A percentile compares a stretch with the other conserved stretches of the same genome.
These are phyloP conservation scores for Cervus canadensis DNA, from an alignment of 2,113 vertebrate species.

Conservation along the genomic window DNA sequence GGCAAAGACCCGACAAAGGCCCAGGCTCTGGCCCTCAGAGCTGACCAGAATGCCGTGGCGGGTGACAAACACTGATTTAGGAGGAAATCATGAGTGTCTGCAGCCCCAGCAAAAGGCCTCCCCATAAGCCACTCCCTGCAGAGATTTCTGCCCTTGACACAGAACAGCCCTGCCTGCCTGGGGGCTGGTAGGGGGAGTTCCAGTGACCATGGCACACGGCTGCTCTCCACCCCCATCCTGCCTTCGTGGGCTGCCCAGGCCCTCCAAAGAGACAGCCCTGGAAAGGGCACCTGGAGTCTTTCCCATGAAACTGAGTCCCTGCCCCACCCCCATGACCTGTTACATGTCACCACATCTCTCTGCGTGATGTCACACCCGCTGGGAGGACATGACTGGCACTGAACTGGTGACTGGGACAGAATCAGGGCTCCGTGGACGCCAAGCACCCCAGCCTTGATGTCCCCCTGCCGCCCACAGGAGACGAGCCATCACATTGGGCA, in stretches of 20 bases:
- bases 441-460: background rate
- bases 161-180: background rate
- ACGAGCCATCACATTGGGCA: background rate
- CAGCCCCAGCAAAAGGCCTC: background rate
- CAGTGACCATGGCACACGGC: accelerated
- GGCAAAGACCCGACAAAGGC: background rate
- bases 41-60: accelerated
- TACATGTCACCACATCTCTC: background rate
- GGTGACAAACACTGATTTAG: background rate
- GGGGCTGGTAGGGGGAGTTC: background rate
- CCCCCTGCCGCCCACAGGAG: background rate
- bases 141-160: background rate
- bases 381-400: background rate
- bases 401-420: background rate
- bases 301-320: background rate
- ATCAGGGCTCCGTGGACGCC: background rate
- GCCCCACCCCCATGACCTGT: background rate
- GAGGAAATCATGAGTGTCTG: background rate
- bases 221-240: background rate
- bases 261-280: background rate
- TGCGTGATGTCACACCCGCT: background rate
- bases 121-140: background rate
- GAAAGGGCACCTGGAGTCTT: too few species aligned
- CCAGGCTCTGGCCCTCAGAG: background rate
- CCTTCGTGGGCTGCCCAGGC: background rate